Evolutionary conservation across 2,888 invertebrate genomes (phyloP).

Genomic region (Amblyjoppa fuscipennis): DNA sequence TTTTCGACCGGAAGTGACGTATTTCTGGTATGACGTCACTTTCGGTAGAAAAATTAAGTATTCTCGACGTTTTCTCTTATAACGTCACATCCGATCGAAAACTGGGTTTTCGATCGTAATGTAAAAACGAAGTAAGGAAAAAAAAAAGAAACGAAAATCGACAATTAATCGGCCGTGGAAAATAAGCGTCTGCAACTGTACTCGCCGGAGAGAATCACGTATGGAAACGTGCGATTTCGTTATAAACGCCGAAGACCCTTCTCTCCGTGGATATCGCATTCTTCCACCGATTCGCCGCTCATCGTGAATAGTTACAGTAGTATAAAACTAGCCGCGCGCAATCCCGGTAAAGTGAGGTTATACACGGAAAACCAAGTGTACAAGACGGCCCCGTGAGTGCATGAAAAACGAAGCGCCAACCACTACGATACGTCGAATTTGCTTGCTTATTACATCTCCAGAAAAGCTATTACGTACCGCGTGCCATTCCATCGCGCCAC

Average conservation of each 20-base stretch:
- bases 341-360: not conserved
- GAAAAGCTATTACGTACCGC: slow-evolving; percentile 65
- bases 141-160: not conserved
- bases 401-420: slow-evolving; percentile 47
- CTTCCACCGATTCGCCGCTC: slow-evolving; percentile 58
- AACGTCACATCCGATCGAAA: no score
- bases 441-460: slow-evolving; percentile 66
- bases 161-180: not conserved
- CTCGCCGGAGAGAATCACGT: slow-evolving; percentile 1
- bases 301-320: slow-evolving; percentile 33
- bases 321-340: not conserved
- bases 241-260: slow-evolving; percentile 25
- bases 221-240: slow-evolving; percentile 13
- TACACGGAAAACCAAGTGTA: slow-evolving; percentile 3
- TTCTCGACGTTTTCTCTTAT: no score
- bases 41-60: no score
- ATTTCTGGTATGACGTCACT: no score
- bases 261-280: slow-evolving; percentile 45
- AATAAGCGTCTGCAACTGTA: slow-evolving; percentile 2
- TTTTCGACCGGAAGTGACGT: not conserved
- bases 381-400: not conserved
- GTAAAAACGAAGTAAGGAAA: not conserved
- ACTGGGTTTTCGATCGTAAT: no score
- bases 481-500: slow-evolving; percentile 59
- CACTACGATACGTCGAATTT: slow-evolving; percentile 50